These are phyloP conservation scores for Lamprotornis superbus DNA, from an alignment of 2,113 vertebrate genomes.

Conservation along the genomic window DNA sequence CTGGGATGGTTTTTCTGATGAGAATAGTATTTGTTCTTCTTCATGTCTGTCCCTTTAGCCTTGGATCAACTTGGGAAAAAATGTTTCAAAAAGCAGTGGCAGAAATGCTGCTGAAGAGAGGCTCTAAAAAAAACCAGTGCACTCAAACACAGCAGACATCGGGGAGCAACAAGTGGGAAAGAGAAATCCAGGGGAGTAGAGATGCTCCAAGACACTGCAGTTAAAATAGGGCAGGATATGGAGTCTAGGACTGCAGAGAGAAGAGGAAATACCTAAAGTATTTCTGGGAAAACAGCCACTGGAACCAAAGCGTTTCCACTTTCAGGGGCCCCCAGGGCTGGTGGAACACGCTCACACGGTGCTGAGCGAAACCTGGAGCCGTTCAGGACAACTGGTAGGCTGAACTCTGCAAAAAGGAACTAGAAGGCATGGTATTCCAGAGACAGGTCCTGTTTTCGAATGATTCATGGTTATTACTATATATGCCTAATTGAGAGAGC, in stretches of 20 bases:
- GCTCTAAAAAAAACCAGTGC: neutral
- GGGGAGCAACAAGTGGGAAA: neutral
- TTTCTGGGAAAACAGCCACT: slow-evolving; percentile 7
- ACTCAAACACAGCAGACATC: neutral
- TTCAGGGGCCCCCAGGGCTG: neutral
- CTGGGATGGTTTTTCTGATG: neutral
- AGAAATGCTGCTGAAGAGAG: neutral
- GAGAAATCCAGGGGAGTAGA: neutral
- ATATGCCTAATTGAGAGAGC: neutral
- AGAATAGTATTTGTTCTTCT: neutral
- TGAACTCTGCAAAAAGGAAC: neutral
- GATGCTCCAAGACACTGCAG: neutral
- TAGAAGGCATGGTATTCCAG: neutral
- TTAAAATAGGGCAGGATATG: neutral
- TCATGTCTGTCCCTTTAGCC: neutral
- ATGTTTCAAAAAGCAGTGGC: neutral
- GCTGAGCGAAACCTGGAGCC: neutral
- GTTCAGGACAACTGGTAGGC: neutral
- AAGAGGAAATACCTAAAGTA: neutral
- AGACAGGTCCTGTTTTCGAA: neutral
- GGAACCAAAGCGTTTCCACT: neutral
- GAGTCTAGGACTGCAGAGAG: neutral
- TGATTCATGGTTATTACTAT: neutral
- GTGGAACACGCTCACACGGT: neutral
- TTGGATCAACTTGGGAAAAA: neutral